Base-by-base conservation (phyloP, 2,888 invertebrate species). In the Venustoraphidia nigricollis region DNA sequence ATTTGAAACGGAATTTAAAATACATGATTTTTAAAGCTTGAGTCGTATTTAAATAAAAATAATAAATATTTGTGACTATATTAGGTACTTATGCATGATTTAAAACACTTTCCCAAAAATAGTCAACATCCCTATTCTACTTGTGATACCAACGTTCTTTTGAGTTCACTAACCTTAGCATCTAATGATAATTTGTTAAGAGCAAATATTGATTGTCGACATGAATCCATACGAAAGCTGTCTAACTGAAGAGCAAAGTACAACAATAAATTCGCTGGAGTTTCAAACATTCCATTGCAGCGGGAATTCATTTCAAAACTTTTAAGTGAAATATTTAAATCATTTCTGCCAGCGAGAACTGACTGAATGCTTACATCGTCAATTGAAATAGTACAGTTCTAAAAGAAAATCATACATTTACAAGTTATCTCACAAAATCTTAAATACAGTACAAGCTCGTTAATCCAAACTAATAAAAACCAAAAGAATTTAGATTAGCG, bases 221-320 rank as follows among this genome's bases (percentile, higher is more conserved):
- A 73, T 9, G 78, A 77, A 44, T 72, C 66, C 53, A 84, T 67
- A 58, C 76, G 73, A 50, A 81, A 69, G 58, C 79, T 77, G 49
- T 77, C 76, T 57, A 81, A 66, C 54, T 76, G 74, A 55, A 81
- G 69, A 46, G 79, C 79, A 45, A 81, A 75, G 53, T 77, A 73
- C 52, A 81, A 68, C 27, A 42, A 9, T 11, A 11, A 11, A 10
- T 42, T 6, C 27, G 27, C 63, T 62, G 46, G 36, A 36, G 43
- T n/a, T 37, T 42, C 13, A 17, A 13, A n/a, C 14, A 43, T 38
- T n/a, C 34, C 27, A 34, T 34, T 47, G 14, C 43, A 38, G 17
- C 47, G 14, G 13, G 43, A 17, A 47, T 43, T 47, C 27, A 47
- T 37, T 43, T 43, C 43, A 37, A 27, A 47, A 13, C 10, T 17